phyloP scores from a whole-genome alignment of 2,797 vertebrate genomes.

The Brotula barbata region DNA sequence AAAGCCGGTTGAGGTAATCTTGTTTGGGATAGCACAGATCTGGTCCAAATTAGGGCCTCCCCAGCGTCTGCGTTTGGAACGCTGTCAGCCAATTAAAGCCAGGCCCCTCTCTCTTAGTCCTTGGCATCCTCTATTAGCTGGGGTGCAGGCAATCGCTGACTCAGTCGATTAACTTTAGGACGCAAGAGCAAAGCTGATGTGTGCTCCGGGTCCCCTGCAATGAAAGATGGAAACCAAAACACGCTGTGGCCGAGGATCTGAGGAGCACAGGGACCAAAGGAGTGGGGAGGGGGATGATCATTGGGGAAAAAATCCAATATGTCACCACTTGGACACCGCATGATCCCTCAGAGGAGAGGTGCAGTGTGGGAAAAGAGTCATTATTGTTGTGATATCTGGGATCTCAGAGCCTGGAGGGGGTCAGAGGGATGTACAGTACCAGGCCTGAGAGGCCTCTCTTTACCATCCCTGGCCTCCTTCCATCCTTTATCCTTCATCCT shows the following conservation, averaged over 20 bases:
- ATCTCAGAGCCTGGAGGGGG: conserved; percentile 2
- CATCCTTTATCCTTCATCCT: conserved; percentile 15
- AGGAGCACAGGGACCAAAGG: too few species aligned
- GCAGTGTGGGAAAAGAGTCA: not conserved
- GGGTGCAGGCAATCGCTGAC: conserved; percentile 45
- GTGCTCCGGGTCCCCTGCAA: conserved; percentile 26
- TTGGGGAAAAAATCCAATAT: conserved; percentile 27
- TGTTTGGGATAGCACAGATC: conserved; percentile 36
- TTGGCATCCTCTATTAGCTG: conserved; percentile 50
- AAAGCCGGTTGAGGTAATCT: conserved; percentile 45
- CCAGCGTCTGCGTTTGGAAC: conserved; percentile 24
- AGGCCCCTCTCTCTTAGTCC: conserved; percentile 15
- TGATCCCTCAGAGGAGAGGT: conserved; percentile 4
- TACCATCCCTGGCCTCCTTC: conserved; percentile 7
- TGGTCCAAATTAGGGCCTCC: conserved; percentile 50
- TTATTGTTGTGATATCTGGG: not conserved
- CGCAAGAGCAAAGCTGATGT: conserved; percentile 22
- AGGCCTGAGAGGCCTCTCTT: conserved; percentile 14
- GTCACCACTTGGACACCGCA: conserved; percentile 52
- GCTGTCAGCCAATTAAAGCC: conserved; percentile 10
- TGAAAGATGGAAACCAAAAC: conserved; percentile 32
- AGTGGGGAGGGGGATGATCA: conserved; percentile 7
- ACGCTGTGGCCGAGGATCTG: not conserved
- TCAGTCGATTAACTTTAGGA: conserved; percentile 37
- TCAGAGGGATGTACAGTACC: conserved; percentile 10